These are phyloP conservation scores for Pemphigus obesinymphae DNA, from an alignment of 1,140 invertebrate species.

Conservation along the genomic window DNA sequence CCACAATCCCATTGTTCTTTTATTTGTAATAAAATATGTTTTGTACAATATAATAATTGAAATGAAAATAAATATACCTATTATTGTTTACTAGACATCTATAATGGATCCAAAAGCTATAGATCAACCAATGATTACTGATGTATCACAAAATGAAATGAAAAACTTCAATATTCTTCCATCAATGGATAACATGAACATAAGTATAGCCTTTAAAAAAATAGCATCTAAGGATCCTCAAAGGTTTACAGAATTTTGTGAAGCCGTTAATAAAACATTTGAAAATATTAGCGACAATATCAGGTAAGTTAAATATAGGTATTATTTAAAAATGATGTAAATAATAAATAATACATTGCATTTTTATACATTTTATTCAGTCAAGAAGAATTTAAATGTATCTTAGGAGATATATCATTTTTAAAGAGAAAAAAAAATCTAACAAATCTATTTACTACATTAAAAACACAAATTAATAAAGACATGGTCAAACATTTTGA, in stretches of 20 bases:
- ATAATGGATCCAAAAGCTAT: too few species aligned
- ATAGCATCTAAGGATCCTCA: neutral
- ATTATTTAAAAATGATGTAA: too few species aligned
- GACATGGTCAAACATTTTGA: neutral
- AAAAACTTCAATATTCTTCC: too few species aligned
- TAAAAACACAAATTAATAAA: neutral
- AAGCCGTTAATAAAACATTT: slow-evolving; percentile 13
- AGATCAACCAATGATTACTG: too few species aligned
- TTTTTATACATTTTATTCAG: neutral
- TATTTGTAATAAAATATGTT: too few species aligned
- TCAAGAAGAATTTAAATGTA: slow-evolving; percentile 6
- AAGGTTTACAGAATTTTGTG: neutral
- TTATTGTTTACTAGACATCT: too few species aligned
- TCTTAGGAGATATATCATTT: slow-evolving; percentile 21
- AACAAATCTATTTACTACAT: neutral
- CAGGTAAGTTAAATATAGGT: neutral
- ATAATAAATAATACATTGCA: neutral
- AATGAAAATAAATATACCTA: too few species aligned
- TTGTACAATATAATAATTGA: too few species aligned
- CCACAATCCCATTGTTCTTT: too few species aligned
- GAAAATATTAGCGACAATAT: neutral
- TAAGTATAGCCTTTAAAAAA: slow-evolving; percentile 14
- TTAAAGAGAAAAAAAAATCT: slow-evolving; percentile 26
- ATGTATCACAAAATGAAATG: too few species aligned
- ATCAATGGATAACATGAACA: neutral